A percentile compares a stretch with the other conserved stretches of the same genome.
Conservation (phyloP, 2,797 vertebrate genomes). For the Urophycis tenuis region DNA sequence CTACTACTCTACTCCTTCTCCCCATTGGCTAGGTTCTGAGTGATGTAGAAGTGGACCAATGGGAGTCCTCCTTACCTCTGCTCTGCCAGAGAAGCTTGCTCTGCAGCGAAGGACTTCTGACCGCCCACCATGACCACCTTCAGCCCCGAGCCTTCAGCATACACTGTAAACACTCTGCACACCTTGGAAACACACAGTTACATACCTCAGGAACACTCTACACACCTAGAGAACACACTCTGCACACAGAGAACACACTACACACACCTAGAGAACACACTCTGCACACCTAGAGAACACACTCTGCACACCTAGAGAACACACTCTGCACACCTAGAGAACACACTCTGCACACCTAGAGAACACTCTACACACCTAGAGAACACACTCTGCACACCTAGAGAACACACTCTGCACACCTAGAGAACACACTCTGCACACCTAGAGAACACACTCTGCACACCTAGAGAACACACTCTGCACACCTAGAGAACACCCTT, state of each 20-base stretch:
- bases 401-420: background rate
- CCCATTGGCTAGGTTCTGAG: background rate
- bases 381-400: background rate
- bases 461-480: background rate
- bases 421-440: background rate
- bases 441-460: background rate
- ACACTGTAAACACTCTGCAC: conserved; percentile 71
- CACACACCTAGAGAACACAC: background rate
- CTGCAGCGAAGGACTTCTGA: conserved; percentile 81
- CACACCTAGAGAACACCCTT: background rate
- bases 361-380: background rate
- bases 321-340: background rate
- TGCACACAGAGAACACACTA: conserved; percentile 74
- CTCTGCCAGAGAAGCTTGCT: conserved; percentile 79
- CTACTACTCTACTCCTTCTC: background rate
- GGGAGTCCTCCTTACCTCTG: conserved; percentile 65
- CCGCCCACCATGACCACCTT: conserved; percentile 81
- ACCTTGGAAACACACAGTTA: background rate
- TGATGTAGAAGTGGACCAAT: background rate
- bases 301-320: background rate
- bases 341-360: background rate
- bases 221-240: conserved; percentile 40
- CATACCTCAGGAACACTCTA: background rate
- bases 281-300: background rate
- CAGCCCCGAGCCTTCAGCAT: conserved; percentile 77